Percentiles rank a stretch among this genome's conserved stretches.
Conservation (phyloP, 2,113 vertebrate species). For the Dasypus novemcinctus region DNA sequence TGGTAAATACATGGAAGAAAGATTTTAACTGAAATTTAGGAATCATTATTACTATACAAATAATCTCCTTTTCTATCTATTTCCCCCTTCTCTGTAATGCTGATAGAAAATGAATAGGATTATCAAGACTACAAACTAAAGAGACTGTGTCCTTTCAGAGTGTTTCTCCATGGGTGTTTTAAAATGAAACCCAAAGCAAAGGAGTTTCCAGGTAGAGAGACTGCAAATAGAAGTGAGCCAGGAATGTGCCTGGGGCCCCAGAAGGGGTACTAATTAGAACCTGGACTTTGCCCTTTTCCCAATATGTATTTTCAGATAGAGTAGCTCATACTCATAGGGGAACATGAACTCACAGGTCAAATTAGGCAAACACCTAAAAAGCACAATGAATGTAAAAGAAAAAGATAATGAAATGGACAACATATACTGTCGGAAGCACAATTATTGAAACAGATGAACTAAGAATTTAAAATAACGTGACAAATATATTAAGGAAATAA, state of each 20-base stretch:
- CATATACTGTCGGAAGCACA: neutral
- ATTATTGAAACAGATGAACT: neutral
- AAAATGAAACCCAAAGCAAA: neutral
- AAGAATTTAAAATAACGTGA: neutral
- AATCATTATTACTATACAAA: neutral
- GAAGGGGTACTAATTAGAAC: neutral
- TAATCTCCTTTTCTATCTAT: neutral
- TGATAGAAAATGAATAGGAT: neutral
- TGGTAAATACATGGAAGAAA: neutral
- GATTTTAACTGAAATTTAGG: neutral
- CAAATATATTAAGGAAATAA: neutral
- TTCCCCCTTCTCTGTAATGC: neutral
- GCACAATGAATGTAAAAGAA: neutral
- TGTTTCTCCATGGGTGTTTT: neutral
- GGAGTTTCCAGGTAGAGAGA: neutral
- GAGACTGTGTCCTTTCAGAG: neutral
- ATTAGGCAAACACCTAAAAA: neutral
- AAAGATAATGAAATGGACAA: neutral
- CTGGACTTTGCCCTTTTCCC: neutral
- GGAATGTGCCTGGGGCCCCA: rapidly evolving
- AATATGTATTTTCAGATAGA: neutral
- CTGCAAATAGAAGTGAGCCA: neutral
- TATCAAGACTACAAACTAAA: neutral
- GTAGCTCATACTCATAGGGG: neutral
- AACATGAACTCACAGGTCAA: neutral